Evolutionary conservation across 2,113 vertebrate species (phyloP).

Genomic region (Halcyon senegalensis): DNA sequence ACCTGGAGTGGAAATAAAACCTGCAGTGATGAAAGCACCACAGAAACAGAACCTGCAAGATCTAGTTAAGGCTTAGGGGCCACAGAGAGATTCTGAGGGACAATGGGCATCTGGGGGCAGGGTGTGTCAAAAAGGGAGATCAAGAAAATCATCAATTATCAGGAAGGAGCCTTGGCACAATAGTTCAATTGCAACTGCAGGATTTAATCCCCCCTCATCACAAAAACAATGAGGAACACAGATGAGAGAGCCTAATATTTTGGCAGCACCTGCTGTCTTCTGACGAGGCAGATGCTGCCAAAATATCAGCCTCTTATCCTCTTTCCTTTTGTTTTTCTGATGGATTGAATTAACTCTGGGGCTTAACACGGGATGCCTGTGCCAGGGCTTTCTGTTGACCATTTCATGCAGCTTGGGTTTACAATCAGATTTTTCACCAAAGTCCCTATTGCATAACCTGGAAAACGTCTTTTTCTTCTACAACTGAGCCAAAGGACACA

Average conservation of each 20-base stretch:
- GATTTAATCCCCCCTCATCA: neutral
- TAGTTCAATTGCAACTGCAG: neutral
- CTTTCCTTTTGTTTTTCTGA: neutral
- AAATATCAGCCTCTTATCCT: neutral
- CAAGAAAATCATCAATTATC: conserved; percentile 14
- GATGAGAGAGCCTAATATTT: conserved; percentile 22
- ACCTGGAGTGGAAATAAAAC: neutral
- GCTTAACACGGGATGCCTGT: neutral
- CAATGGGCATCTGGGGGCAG: neutral
- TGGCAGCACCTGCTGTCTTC: conserved; percentile 16
- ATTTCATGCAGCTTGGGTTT: neutral
- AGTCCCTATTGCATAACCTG: neutral
- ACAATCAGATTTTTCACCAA: neutral
- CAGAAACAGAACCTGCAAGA: neutral
- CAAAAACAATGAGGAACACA: conserved; percentile 13
- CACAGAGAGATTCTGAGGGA: neutral
- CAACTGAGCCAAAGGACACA: neutral
- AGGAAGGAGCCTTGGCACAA: neutral
- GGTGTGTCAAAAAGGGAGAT: neutral
- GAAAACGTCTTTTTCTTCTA: neutral
- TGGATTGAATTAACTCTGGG: neutral
- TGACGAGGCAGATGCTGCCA: conserved; percentile 16
- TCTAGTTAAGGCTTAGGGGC: neutral
- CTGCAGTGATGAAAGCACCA: neutral
- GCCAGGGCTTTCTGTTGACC: neutral